Base-by-base conservation (phyloP, 2,888 invertebrate genomes). In the Cerastoderma edule region DNA sequence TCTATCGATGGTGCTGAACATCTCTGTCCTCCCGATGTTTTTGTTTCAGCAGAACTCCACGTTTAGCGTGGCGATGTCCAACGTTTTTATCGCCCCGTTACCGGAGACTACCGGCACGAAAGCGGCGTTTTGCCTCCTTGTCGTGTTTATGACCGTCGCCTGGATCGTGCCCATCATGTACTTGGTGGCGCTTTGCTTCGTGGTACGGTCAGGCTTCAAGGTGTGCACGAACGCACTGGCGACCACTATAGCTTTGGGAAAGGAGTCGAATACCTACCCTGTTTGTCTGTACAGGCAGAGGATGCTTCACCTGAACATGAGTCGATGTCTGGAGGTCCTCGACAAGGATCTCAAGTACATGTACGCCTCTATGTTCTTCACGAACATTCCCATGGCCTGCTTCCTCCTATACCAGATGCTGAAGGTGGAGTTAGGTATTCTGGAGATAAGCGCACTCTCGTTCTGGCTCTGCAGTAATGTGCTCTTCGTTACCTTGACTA, bases 341-440 rank as follows among this genome's bases (percentile, higher is more conserved):
- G 66, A 66, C 33, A 66, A 66, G 24, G 66, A 66, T n/a, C 33
- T 66, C 22, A 30, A 66, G 22, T 48, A 30, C 30, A n/a, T 66
- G 16, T 66, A 66, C 30, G 66, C 66, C n/a, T 50, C n/a, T 35
- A 2, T 50, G 50, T 66, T 48, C 33, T 66, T 50, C 28, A 66
- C 66, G 6, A 66, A 48, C 33, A 48, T 66, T 19, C 66, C 66
- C 3, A 19, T 66, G 10, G 48, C 66, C 8, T 66, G 66, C 27
- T 66, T 66, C 24, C 32, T 48, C 1, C 22, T 66, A 33, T 66
- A 66, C 32, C 48, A 66, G 30, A 27, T 66, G 8, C 24, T 66
- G 13, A 66, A 66, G n/a, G 33, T 53, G 3, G 30, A 50, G 10
- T n/a, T 66, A 35, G 66, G 50, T 1, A 6, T 32, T 1, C 16